These are phyloP conservation scores for Lasiommata megera DNA, from an alignment of 2,888 invertebrate genomes.

Conservation along the genomic window DNA sequence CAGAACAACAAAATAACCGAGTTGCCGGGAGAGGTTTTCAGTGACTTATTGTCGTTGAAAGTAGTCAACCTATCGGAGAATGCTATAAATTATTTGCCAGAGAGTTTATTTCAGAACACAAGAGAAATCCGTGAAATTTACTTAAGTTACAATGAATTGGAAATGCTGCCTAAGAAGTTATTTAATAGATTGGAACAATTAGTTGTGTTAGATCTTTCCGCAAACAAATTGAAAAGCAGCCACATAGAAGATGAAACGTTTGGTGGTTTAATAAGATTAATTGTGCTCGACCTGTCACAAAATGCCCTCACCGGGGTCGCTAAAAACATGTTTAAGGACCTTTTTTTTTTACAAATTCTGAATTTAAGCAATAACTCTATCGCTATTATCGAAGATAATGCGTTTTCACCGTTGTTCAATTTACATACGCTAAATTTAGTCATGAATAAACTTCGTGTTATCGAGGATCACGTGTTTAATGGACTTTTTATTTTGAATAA, in stretches of 20 bases:
- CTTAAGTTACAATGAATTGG: conserved; percentile 92
- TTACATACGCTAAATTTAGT: conserved; percentile 94
- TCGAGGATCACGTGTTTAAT: conserved; percentile 91
- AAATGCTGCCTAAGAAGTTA: conserved; percentile 90
- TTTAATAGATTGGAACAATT: conserved; percentile 93
- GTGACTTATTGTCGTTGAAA: conserved; percentile 88
- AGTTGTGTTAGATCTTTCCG: conserved; percentile 91
- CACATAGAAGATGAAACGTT: conserved; percentile 94
- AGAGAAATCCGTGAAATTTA: conserved; percentile 92
- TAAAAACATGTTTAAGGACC: conserved; percentile 91
- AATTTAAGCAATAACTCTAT: conserved; percentile 93
- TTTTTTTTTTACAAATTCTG: conserved; percentile 92
- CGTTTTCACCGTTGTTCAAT: conserved; percentile 93
- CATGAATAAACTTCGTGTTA: conserved; percentile 90
- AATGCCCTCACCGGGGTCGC: conserved; percentile 91
- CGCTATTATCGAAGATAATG: conserved; percentile 90
- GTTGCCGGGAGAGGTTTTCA: conserved; percentile 88
- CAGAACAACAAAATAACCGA: conserved; percentile 92
- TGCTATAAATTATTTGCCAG: conserved; percentile 89
- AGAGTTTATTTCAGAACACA: conserved; percentile 89
- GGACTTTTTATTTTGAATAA: conserved; percentile 91
- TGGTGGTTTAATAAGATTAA: conserved; percentile 91
- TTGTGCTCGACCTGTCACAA: conserved; percentile 92
- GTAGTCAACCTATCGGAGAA: conserved; percentile 94
- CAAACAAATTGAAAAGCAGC: conserved; percentile 92